phyloP scores from a whole-genome alignment of 2,888 invertebrate species.

The Pardosa pseudoannulata region DNA sequence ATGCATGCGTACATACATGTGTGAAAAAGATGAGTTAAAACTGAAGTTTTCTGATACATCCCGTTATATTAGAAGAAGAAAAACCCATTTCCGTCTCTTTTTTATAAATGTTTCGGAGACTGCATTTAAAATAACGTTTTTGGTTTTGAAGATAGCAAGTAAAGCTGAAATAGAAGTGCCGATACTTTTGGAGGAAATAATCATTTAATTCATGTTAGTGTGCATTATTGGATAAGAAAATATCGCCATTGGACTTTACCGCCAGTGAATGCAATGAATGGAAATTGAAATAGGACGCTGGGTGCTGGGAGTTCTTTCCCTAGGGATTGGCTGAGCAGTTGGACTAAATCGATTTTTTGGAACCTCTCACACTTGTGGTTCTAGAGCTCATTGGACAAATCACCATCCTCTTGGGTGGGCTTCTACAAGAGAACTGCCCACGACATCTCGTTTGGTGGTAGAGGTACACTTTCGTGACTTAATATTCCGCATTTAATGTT shows the following conservation, averaged over 20 bases:
- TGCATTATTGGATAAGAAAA: constrained; percentile 21
- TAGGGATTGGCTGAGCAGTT: constrained; percentile 64
- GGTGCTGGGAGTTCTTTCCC: constrained; percentile 59
- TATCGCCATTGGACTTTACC: constrained; percentile 18
- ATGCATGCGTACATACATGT: too few species aligned
- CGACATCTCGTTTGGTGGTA: constrained; percentile 26
- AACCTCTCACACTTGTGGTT: constrained; percentile 65
- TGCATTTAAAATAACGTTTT: too few species aligned
- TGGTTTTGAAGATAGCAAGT: too few species aligned
- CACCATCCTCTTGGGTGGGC: constrained; percentile 69
- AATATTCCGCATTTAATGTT: background rate
- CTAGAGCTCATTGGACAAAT: constrained; percentile 72
- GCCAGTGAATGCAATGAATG: constrained; percentile 51
- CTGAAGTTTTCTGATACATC: too few species aligned
- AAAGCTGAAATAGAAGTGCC: too few species aligned
- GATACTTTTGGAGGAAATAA: constrained; percentile 18
- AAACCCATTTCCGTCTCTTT: too few species aligned
- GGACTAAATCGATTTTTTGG: constrained; percentile 66
- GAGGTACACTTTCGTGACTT: constrained; percentile 20
- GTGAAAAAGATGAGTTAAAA: too few species aligned
- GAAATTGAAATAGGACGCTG: constrained; percentile 63
- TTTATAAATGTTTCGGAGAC: too few species aligned
- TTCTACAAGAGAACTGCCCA: constrained; percentile 63
- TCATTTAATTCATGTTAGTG: background rate
- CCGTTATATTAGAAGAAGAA: too few species aligned